phyloP scores from a whole-genome alignment of 2,888 invertebrate genomes.

The Bruchidius siliquastri region DNA sequence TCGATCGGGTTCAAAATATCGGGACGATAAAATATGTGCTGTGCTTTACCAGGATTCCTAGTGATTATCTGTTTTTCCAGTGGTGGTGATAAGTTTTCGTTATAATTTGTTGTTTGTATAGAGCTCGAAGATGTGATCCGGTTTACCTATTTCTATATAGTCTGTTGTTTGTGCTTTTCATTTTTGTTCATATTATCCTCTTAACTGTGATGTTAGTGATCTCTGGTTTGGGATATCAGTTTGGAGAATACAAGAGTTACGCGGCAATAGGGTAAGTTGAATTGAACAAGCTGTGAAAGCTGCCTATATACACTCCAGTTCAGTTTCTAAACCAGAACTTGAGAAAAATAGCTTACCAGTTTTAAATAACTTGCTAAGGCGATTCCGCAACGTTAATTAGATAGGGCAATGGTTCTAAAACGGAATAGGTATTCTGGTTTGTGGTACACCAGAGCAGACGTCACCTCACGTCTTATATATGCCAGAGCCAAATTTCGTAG shows the following conservation, averaged over 20 bases:
- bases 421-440: no score
- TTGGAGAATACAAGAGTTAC: neutral
- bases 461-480: no score
- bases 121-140: neutral
- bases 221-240: neutral
- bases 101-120: neutral
- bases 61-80: neutral
- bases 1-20: neutral
- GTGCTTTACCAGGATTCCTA: neutral
- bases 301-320: no score
- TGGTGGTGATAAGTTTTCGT: neutral
- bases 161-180: neutral
- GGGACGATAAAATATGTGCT: neutral
- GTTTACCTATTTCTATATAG: neutral
- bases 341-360: no score
- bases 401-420: no score
- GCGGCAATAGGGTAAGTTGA: neutral
- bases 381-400: no score
- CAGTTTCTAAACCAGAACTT: no score
- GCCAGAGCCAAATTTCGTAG: no score
- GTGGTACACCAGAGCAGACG: no score
- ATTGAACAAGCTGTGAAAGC: no score
- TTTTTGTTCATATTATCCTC: neutral
- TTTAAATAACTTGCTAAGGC: no score
- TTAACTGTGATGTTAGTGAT: neutral